phyloP scores from a whole-genome alignment of 2,797 vertebrate species.

The Cuculus canorus region DNA sequence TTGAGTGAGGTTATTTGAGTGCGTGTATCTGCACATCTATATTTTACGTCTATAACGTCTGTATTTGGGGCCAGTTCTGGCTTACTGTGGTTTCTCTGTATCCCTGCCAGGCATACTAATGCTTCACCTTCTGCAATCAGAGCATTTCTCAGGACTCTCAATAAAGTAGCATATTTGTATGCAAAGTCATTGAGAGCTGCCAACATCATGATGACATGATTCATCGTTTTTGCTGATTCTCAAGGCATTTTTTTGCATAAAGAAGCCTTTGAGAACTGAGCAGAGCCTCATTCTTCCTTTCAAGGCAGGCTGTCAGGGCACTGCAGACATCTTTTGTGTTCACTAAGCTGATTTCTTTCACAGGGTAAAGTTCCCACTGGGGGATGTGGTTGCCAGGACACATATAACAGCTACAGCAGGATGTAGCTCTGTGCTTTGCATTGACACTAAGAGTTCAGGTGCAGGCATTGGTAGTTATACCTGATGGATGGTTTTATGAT shows the following conservation, averaged over 20 bases:
- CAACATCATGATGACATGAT: conserved; percentile 68
- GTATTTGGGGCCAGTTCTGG: not conserved
- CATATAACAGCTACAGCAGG: conserved; percentile 11
- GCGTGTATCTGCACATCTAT: not conserved
- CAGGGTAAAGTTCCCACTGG: conserved; percentile 56
- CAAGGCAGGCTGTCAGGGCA: conserved; percentile 46
- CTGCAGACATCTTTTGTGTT: conserved; percentile 67
- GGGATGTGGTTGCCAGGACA: conserved; percentile 78
- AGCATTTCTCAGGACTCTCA: conserved; percentile 64
- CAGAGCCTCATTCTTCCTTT: conserved; percentile 63
- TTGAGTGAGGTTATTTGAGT: not conserved
- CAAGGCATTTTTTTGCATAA: conserved; percentile 68
- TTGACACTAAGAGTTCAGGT: not conserved
- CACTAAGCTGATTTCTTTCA: conserved; percentile 67
- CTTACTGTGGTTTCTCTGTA: conserved; percentile 39
- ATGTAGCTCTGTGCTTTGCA: not conserved
- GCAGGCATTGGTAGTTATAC: not conserved
- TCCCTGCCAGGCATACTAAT: conserved; percentile 68
- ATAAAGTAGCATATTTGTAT: conserved; percentile 66
- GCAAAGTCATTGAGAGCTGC: conserved; percentile 64
- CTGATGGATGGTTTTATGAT: not conserved
- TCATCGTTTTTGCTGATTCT: conserved; percentile 69
- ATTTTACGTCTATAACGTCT: not conserved
- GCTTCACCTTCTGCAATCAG: conserved; percentile 44
- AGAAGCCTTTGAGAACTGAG: conserved; percentile 67